Evolutionary conservation across 2,113 vertebrate species (phyloP), one percentile per base, ranked within the genome.

Genomic region (Spheniscus mendiculus): DNA sequence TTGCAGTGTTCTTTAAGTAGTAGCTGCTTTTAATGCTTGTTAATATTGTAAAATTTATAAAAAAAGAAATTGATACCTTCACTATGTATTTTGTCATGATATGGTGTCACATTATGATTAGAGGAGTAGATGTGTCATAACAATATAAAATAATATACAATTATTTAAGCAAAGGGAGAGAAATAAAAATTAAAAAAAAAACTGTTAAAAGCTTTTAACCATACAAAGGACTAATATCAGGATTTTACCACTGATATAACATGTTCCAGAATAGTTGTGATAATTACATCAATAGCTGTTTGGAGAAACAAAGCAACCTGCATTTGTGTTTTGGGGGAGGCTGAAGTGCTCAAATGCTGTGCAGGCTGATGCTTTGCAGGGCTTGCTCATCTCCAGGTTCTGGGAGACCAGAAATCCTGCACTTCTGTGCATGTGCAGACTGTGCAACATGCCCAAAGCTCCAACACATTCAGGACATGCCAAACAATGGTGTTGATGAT

Each of bases 371-470:
- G 49, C 38, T 55, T 9, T 85, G 36, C 2, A 1, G 44, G 17
- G 19, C 18, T 56, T 5, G 34, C 44, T 67, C 25, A 32, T 53
- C 53, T 73, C 34, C 21, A 42, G 26, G 5, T 36, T 47, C 10
- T 53, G 14, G 50, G 67, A 76, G 36, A 26, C 9, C 34, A 50
- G 42, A n/a, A 27, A 50, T 40, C 23, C 62, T 26, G 36, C 14
- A 4, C 26, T 42, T 12, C 9, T 5, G 12, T 14, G 32, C 45
- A 11, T 0, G 0, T 12, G 52, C 40, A 42, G 52, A 7, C 40
- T 85, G 15, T 15, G 32, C 32, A 50, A 17, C 16, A 2, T 12
- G 55, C 7, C 32, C 53, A 36, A 34, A 66, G 58, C 50, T 55
- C 45, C 58, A 26, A 2, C 21, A 15, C 10, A 1, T 12, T 40